Evolutionary conservation across 2,888 invertebrate species (phyloP).

Genomic region (Urechis unicinctus): DNA sequence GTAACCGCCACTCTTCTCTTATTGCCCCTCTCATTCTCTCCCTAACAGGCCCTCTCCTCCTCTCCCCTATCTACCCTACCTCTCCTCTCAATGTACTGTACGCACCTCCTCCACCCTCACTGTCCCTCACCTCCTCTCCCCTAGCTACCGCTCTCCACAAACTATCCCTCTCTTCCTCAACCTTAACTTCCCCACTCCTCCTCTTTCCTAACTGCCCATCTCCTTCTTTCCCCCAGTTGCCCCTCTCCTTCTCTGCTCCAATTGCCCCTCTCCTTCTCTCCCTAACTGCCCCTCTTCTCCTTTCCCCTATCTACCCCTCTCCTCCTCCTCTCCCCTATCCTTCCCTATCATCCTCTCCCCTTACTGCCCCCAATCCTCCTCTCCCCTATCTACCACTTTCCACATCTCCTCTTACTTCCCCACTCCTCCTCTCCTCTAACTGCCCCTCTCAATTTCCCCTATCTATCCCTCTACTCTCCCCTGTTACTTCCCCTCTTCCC

Average conservation of each 20-base stretch:
- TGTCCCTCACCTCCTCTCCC: too few relatives aligned
- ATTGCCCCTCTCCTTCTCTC: conserved; percentile 1
- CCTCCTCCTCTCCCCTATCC: conserved; percentile 2
- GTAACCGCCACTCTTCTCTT: too few relatives aligned
- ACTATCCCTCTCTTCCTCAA: too few relatives aligned
- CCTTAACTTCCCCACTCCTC: conserved; percentile 2
- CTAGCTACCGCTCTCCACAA: too few relatives aligned
- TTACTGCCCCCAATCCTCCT: background rate
- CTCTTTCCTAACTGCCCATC: conserved; percentile 6
- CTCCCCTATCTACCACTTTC: background rate
- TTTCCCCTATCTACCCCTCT: too few relatives aligned
- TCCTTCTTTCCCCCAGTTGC: background rate
- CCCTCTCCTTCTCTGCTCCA: conserved; percentile 1
- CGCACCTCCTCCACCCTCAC: too few relatives aligned
- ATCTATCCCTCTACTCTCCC: background rate
- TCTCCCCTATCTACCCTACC: too few relatives aligned
- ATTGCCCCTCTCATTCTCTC: too few relatives aligned
- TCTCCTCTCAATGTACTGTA: too few relatives aligned
- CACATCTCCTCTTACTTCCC: conserved; percentile 4
- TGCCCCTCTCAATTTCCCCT: background rate
- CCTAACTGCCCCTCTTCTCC: too few relatives aligned
- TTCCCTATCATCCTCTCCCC: background rate
- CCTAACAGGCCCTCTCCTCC: too few relatives aligned
- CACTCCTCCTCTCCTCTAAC: conserved; percentile 2
- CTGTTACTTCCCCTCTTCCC: background rate